A percentile compares a stretch with the other conserved stretches of the same genome.
Evolutionary conservation across 2,888 invertebrate genomes (phyloP).

Genomic region (Gasteruption jaculator): DNA sequence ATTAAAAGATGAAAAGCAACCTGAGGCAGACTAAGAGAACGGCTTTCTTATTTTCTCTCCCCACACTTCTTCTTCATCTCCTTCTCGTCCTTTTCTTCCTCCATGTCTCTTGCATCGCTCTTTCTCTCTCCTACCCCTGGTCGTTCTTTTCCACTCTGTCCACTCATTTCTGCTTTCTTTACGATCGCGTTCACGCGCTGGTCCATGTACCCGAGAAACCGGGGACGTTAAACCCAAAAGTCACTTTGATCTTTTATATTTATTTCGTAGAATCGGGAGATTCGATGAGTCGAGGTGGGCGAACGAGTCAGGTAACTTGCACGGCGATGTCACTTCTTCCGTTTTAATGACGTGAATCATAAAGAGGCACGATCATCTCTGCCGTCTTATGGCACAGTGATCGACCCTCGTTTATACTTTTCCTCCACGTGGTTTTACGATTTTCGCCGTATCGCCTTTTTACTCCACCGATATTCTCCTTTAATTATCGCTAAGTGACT

Average conservation of each 20-base stretch:
- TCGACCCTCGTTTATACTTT: no score
- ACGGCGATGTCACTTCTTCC: conserved; percentile 15
- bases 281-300: conserved; percentile 27
- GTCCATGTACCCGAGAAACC: no score
- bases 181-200: no score
- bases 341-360: conserved; percentile 23
- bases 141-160: no score
- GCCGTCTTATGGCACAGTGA: no score
- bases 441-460: no score
- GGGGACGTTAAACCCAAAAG: conserved; percentile 24
- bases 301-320: conserved; percentile 24
- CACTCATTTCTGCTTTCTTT: no score
- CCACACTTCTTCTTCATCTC: conserved; percentile 22
- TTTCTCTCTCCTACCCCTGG: conserved; percentile 13
- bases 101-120: conserved; percentile 18
- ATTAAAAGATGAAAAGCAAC: conserved; percentile 20
- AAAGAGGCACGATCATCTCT: conserved; percentile 19
- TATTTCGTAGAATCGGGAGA: conserved; percentile 26
- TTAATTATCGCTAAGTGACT: no score
- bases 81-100: conserved; percentile 23
- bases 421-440: no score
- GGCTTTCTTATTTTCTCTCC: conserved; percentile 18
- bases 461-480: no score
- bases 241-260: conserved; percentile 30
- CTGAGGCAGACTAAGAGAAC: conserved; percentile 5